phyloP scores from a whole-genome alignment of 2,797 vertebrate species.

The Podargus strigoides region DNA sequence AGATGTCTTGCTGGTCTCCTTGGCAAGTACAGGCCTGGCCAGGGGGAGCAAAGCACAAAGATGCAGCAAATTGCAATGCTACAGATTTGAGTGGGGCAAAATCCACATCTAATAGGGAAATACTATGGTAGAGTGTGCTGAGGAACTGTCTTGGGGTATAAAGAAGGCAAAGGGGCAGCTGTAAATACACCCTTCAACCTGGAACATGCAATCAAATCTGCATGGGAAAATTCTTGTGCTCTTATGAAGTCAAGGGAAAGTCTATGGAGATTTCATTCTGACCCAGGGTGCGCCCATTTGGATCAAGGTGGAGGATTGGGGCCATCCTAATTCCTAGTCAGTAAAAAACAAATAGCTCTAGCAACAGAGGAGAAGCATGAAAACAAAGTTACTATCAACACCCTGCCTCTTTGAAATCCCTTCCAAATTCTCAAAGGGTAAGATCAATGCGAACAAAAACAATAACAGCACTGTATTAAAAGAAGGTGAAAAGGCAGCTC shows the following conservation, averaged over 20 bases:
- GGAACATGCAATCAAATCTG: not conserved
- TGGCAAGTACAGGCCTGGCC: not conserved
- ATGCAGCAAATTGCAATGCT: not conserved
- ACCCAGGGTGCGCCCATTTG: rapidly evolving
- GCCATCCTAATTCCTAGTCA: slow-evolving; percentile 8
- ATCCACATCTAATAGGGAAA: not conserved
- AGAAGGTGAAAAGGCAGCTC: slow-evolving; percentile 58
- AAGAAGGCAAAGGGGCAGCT: not conserved
- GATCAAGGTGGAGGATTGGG: not conserved
- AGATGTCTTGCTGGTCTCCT: not conserved
- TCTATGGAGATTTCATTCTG: not conserved
- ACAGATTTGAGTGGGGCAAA: not conserved
- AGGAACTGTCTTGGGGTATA: not conserved
- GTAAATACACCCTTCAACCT: not conserved
- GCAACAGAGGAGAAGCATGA: not conserved
- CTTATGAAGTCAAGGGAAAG: not conserved
- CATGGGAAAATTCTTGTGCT: not conserved
- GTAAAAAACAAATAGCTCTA: slow-evolving; percentile 18
- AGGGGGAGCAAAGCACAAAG: not conserved
- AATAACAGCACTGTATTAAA: slow-evolving; percentile 33
- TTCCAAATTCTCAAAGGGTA: slow-evolving; percentile 56
- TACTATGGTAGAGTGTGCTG: not conserved
- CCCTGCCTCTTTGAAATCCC: slow-evolving; percentile 43
- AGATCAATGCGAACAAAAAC: slow-evolving; percentile 37
- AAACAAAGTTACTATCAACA: slow-evolving; percentile 38